Conservation (phyloP, 1,140 invertebrate genomes). For the Drosophila punjabiensis region DNA sequence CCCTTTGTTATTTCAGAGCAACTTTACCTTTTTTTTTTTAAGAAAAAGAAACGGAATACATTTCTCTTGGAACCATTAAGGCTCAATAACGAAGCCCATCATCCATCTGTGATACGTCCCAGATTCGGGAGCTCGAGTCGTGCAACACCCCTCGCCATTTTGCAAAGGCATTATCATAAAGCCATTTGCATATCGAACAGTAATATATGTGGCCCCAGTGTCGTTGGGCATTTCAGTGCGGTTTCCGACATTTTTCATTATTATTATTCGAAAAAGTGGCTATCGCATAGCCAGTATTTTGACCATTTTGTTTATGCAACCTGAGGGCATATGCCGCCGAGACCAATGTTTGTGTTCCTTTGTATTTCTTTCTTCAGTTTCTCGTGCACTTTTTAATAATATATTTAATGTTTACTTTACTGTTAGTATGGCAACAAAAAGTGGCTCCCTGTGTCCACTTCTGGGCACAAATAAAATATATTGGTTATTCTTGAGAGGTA, state of each 20-base stretch:
- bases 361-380: slow-evolving; percentile 28
- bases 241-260: slow-evolving; percentile 20
- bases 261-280: slow-evolving; percentile 7
- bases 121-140: background rate
- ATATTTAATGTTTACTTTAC: slow-evolving; percentile 17
- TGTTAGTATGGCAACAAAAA: background rate
- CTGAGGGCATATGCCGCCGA: slow-evolving; percentile 23
- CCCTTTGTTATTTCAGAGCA: slow-evolving; percentile 27
- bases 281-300: slow-evolving; percentile 19
- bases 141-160: slow-evolving; percentile 9
- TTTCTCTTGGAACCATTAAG: slow-evolving; percentile 5
- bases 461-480: background rate
- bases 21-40: slow-evolving; percentile 16
- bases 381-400: slow-evolving; percentile 34
- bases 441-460: background rate
- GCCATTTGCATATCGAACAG: slow-evolving; percentile 42
- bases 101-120: background rate
- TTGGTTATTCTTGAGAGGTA: background rate
- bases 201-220: slow-evolving; percentile 22
- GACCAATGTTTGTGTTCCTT: slow-evolving; percentile 17
- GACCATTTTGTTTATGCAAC: slow-evolving; percentile 44
- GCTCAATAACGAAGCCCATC: slow-evolving; percentile 12
- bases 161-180: slow-evolving; percentile 42
- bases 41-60: background rate
- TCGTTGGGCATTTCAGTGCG: slow-evolving; percentile 17